Evolutionary conservation across 2,797 vertebrate species (phyloP).

Genomic region (Crocodylus rhombifer): DNA sequence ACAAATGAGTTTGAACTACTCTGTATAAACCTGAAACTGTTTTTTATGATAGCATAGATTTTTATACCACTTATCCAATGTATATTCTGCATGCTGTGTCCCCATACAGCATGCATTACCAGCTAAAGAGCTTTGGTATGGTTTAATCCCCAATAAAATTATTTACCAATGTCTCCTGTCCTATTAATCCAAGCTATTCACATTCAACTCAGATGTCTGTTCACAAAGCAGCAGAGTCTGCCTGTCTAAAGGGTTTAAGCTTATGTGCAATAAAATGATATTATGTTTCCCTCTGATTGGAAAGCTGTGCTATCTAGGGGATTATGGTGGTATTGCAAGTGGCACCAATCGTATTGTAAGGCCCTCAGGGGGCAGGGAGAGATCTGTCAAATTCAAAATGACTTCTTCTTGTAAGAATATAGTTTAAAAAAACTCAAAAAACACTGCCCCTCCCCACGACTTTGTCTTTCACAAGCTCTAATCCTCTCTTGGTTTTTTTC

Average conservation of each 20-base stretch:
- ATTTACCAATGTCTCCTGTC: slow-evolving; percentile 32
- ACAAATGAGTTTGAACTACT: neutral
- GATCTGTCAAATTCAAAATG: slow-evolving; percentile 3
- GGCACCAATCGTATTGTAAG: slow-evolving; percentile 20
- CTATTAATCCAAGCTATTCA: slow-evolving; percentile 30
- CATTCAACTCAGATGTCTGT: slow-evolving; percentile 11
- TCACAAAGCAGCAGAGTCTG: neutral
- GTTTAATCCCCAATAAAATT: slow-evolving; percentile 28
- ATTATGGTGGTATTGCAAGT: slow-evolving; percentile 15
- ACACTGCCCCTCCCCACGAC: neutral
- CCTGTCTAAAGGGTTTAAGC: slow-evolving; percentile 33
- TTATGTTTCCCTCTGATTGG: slow-evolving; percentile 39
- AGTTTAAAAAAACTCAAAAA: neutral
- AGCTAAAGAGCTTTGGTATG: neutral
- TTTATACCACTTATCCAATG: neutral
- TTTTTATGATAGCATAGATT: neutral
- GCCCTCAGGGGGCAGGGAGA: neutral
- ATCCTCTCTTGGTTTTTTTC: slow-evolving; percentile 50
- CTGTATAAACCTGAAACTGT: neutral
- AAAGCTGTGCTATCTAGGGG: slow-evolving; percentile 25
- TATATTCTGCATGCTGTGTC: neutral
- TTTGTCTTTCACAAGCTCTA: slow-evolving; percentile 50
- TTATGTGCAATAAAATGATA: slow-evolving; percentile 27
- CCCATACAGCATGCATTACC: neutral
- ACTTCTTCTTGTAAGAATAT: neutral